These are phyloP conservation scores for Apamea anceps DNA, from an alignment of 2,888 invertebrate genomes.

Conservation along the genomic window DNA sequence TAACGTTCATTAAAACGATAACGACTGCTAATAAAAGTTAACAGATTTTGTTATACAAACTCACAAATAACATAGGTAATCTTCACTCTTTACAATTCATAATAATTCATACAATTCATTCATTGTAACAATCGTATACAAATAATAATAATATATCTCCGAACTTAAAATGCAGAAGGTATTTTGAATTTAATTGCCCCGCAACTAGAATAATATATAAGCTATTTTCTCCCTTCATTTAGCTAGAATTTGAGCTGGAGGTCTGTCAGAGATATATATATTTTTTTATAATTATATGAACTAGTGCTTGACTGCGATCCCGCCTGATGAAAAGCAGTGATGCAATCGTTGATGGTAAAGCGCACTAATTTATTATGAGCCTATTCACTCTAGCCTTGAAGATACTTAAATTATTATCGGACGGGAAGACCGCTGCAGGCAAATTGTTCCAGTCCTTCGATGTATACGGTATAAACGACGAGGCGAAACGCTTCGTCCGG, in stretches of 20 bases:
- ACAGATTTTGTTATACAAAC: slow-evolving; percentile 5
- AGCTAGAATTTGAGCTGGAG: slow-evolving; percentile 82
- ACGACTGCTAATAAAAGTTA: neutral
- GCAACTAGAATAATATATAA: slow-evolving; percentile 91
- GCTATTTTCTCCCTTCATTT: slow-evolving; percentile 68
- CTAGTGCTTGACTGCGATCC: no score
- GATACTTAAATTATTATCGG: no score
- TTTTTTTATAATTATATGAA: no score
- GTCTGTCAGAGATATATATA: slow-evolving; percentile 84
- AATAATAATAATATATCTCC: neutral
- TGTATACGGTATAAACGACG: no score
- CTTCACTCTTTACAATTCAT: neutral
- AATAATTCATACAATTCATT: neutral
- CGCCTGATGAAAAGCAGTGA: no score
- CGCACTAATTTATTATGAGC: no score
- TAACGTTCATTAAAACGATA: slow-evolving; percentile 36
- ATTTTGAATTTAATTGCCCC: slow-evolving; percentile 93
- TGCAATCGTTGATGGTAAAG: no score
- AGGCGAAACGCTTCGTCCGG: no score
- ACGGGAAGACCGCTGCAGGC: no score
- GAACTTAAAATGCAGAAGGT: neutral
- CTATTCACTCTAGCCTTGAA: no score
- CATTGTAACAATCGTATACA: neutral
- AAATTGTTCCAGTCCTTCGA: no score
- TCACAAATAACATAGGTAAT: neutral